A percentile compares a stretch with the other conserved stretches of the same genome.
phyloP scores from a whole-genome alignment of 1,140 invertebrate species.

The Leptinotarsa defecta region DNA sequence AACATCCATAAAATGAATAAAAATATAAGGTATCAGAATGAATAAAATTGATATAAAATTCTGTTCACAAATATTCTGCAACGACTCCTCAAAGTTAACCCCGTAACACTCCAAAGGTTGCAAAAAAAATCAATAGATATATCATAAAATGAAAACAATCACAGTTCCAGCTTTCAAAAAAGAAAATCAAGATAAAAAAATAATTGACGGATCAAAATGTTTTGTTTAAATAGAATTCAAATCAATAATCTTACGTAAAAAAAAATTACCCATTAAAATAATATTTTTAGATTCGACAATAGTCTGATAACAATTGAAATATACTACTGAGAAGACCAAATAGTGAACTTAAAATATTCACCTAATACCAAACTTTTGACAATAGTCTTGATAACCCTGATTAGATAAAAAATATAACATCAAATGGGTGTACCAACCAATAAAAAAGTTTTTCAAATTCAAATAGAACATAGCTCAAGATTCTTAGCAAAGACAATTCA shows the following conservation, averaged over 20 bases:
- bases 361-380: too few relatives aligned
- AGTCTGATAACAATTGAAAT: not conserved
- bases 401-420: too few relatives aligned
- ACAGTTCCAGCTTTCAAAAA: conserved; percentile 25
- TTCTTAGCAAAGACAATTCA: too few relatives aligned
- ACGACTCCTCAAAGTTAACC: not conserved
- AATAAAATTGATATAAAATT: not conserved
- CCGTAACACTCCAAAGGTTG: not conserved
- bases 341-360: too few relatives aligned
- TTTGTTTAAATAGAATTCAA: not conserved
- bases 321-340: not conserved
- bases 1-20: too few relatives aligned
- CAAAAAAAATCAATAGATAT: not conserved
- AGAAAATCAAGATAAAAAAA: conserved; percentile 7
- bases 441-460: too few relatives aligned
- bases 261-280: conserved; percentile 15
- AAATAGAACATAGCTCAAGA: too few relatives aligned
- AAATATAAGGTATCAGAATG: too few relatives aligned
- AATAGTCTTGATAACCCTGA: too few relatives aligned
- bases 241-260: conserved; percentile 2
- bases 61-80: not conserved
- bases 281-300: conserved; percentile 13
- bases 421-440: too few relatives aligned
- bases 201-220: not conserved
- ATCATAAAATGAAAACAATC: conserved; percentile 22